A percentile compares a stretch with the other conserved stretches of the same genome.
Conservation (phyloP, 2,797 vertebrate genomes). For the Lindbergichthys nudifrons region DNA sequence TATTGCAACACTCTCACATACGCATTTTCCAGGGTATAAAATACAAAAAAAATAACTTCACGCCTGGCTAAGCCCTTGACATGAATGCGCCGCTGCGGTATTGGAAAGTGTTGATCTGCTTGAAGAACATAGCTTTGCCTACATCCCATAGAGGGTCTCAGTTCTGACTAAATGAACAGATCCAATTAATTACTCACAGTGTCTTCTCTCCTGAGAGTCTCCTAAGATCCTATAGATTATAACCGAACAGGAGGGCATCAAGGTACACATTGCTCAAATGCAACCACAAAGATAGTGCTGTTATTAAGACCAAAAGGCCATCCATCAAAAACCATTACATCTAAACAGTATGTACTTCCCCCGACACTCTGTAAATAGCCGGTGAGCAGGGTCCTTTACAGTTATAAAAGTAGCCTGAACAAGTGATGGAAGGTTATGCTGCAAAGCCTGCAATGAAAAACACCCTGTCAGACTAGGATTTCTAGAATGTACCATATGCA, state of each 20-base stretch:
- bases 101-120: constrained; percentile 56
- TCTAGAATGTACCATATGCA: neutral
- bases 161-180: constrained; percentile 74
- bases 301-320: constrained; percentile 69
- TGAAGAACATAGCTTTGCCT: constrained; percentile 40
- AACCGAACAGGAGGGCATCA: constrained; percentile 8
- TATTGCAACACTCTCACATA: constrained; percentile 20
- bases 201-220: constrained; percentile 55
- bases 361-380: constrained; percentile 21
- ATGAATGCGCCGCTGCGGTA: constrained; percentile 64
- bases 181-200: constrained; percentile 75
- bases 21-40: constrained; percentile 48
- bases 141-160: constrained; percentile 52
- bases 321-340: constrained; percentile 61
- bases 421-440: constrained; percentile 29
- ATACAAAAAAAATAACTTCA: constrained; percentile 46
- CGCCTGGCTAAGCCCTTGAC: constrained; percentile 69
- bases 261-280: constrained; percentile 22
- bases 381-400: constrained; percentile 22
- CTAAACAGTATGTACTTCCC: constrained; percentile 13
- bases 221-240: constrained; percentile 37
- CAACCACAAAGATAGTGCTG: constrained; percentile 22
- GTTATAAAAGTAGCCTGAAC: constrained; percentile 26
- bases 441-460: constrained; percentile 7
- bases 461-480: neutral